Conservation (phyloP, 2,113 vertebrate genomes). For the Myiagra hebetior region DNA sequence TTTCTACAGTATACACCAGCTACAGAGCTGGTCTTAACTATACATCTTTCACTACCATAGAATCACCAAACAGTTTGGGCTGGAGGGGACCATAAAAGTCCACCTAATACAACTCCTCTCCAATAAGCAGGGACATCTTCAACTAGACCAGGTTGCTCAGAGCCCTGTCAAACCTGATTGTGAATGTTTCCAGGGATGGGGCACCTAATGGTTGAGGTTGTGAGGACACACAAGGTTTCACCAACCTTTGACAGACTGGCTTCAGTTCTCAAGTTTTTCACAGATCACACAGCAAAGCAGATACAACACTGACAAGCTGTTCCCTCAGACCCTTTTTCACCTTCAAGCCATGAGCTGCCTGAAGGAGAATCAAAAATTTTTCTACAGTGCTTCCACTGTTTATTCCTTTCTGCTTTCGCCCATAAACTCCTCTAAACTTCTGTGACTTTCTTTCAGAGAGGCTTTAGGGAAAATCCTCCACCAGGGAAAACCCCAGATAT, state of each 20-base stretch:
- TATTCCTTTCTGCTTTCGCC: not conserved
- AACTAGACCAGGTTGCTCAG: not conserved
- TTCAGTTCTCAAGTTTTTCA: not conserved
- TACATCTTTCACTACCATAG: not conserved
- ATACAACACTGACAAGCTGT: not conserved
- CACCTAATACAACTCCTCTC: not conserved
- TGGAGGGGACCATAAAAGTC: not conserved
- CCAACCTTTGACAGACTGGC: not conserved
- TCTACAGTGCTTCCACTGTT: not conserved
- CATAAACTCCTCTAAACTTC: not conserved
- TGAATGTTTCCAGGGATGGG: not conserved
- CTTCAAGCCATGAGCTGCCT: not conserved
- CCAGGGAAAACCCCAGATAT: not conserved
- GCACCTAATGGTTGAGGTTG: not conserved
- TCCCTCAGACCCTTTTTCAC: not conserved
- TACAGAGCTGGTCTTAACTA: not conserved
- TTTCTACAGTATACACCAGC: not conserved
- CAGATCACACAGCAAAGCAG: not conserved
- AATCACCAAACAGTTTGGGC: not conserved
- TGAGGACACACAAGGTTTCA: not conserved
- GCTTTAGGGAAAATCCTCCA: not conserved
- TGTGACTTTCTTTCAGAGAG: not conserved
- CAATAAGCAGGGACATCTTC: not conserved
- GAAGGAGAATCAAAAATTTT: not conserved
- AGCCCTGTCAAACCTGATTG: not conserved